Percentiles rank a stretch among this genome's conserved stretches.
Conservation (phyloP, 1,140 invertebrate genomes). For the Manduca sexta region DNA sequence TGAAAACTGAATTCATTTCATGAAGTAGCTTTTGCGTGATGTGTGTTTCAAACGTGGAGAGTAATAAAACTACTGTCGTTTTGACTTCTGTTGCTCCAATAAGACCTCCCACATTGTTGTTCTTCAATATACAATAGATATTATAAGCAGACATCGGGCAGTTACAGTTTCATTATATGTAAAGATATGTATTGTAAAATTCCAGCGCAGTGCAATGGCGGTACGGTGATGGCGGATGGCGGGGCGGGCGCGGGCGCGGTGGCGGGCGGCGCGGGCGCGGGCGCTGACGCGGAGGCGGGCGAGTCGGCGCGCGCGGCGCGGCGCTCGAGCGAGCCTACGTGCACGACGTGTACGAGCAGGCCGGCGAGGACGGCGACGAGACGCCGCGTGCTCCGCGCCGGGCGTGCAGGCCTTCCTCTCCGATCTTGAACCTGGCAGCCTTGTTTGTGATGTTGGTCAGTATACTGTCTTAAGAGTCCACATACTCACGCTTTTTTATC, state of each 20-base stretch:
- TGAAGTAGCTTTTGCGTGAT: no score
- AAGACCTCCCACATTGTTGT: no score
- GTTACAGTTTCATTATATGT: no score
- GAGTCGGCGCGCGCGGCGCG: constrained; percentile 73
- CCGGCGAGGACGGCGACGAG: constrained; percentile 76
- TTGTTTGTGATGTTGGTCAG: constrained; percentile 95
- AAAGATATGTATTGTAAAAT: constrained; percentile 7
- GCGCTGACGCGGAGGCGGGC: constrained; percentile 29
- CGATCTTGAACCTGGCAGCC: constrained; percentile 89
- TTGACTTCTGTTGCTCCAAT: no score
- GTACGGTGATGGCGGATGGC: constrained; percentile 64
- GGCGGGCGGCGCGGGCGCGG: constrained; percentile 32
- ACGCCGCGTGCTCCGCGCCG: constrained; percentile 85
- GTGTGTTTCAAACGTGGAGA: no score
- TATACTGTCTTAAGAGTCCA: constrained; percentile 11
- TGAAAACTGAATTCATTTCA: no score
- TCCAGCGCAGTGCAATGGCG: constrained; percentile 50
- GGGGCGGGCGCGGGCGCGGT: constrained; percentile 28
- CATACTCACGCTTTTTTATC: no score
- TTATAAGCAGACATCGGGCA: no score
- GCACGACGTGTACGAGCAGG: constrained; percentile 94
- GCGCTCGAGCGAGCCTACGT: constrained; percentile 95
- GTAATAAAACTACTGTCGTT: no score
- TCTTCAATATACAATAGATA: no score
- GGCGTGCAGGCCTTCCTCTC: constrained; percentile 89